Base-by-base conservation (phyloP, 2,797 vertebrate species). In the Coregonus ussuriensis region DNA sequence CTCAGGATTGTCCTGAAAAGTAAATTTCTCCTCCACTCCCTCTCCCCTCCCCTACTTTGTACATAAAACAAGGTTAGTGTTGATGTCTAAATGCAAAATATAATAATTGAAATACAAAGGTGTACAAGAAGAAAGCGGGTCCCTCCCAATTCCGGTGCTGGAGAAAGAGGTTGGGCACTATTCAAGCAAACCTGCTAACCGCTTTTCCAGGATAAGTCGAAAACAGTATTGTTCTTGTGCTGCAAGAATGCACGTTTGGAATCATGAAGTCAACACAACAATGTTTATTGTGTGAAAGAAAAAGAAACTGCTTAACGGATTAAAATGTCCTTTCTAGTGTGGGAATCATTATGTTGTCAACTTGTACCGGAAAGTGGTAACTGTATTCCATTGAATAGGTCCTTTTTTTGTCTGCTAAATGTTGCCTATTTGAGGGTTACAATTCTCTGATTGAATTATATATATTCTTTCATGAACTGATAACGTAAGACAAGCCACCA, bases 21-120 rank as follows among this genome's bases (percentile, higher is more conserved):
- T 47, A 11, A 16, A 29, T 21, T 16, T 66, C 13, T 41, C 47
- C 62, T 63, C 15, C 33, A n/a, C 1, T 41, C 25, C 16, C 56
- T 25, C 37, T 53, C 53, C 25, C 25, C 51, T 66, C 53, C 25
- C 25, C 51, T 66, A 29, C 29, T 68, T 68, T 68, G 31, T 72
- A 56, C 18, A 41, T 37, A 71, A 71, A 71, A 67, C 66, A 16
- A 65, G 37, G 68, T 79, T 81, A 76, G 71, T 76, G 13, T 35
- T 76, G 47, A 70, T 62, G 59, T 70, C 21, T 74, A 76, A 74
- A 47, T 76, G 74, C 21, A 59, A 77, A 74, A 70, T 18, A 54
- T 66, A 71, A 53, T 52, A 72, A 72, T 76, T 56, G 68, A 18
- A 77, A 78, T 66, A 72, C 14, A 74, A 70, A 53, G 33, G 68